Evolutionary conservation across 2,888 invertebrate species (phyloP), one percentile per base, ranked within the genome.

Genomic region (Hybos culiciformis): DNA sequence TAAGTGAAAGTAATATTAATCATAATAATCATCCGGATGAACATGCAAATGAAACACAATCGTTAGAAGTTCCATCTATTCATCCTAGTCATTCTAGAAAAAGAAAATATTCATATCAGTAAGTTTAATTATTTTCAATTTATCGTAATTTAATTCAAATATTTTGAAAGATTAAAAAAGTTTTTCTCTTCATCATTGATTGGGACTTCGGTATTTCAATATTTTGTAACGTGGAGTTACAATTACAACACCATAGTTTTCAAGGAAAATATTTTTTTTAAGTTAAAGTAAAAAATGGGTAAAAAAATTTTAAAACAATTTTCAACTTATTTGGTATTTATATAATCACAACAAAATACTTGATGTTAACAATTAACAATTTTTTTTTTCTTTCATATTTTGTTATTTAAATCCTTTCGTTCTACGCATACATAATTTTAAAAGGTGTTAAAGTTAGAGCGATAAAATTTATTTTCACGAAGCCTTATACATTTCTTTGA

Each of bases 61-160:
- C 26, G 17, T 37, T 44, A 23, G 19, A 29, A 8, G 32, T 39
- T 24, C 18, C 37, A 18, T 46, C 42, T 15, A 24, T 37, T 17
- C 46, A 44, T 3, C 42, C 42, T 15, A 39, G 41, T 19, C 45
- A 45, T 14, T 14, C 41, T 14, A 66, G 68, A 48, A 73, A 70
- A 54, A 58, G 72, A 45, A 73, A 72, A 59, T 58, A 66, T 31
- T 69, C 69, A 32, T 66, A 61, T 51, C 65, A 68, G 73, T 73
- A 60, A 69, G 72, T 70, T 24, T 24, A 24, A 8, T 8, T 24
- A 8, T 8, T 8, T 8, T 8, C 11, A 24, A 24, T 8, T 8
- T 24, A 6, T 24, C 24, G 11, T 24, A 8, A 24, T 11, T 24
- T 11, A 24, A 8, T 24, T 24, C 6, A 8, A 24, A 24, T 8